Base-by-base conservation (phyloP, 2,113 vertebrate genomes). In the Ophthalmolycus amberensis region DNA sequence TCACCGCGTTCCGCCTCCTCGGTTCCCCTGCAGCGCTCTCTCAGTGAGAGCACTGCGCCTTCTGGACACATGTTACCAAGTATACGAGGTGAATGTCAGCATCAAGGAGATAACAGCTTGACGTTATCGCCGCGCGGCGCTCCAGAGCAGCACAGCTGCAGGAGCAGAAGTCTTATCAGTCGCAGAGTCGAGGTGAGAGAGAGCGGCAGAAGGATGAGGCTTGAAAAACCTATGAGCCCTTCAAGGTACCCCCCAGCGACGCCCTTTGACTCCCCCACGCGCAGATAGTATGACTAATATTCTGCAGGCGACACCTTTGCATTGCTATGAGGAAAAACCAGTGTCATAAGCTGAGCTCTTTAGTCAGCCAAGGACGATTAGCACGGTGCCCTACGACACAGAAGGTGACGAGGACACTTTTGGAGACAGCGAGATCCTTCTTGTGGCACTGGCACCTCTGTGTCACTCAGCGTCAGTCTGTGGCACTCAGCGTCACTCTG, bases 51-150 rank as follows among this genome's bases (percentile, higher is more conserved):
- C 78, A 71, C 76, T 64, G 80, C 77, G 78, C 77, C 84, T 90
- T 83, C 84, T 86, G 87, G 87, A 83, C 84, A 85, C 83, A 82
- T 88, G 89, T 86, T 91, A 75, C 75, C 80, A 77, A 87, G 84
- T 79, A 86, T 90, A 84, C 80, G 83, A 92, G 89, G 90, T 85
- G 90, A 89, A 91, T 92, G 92, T 94, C 89, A 84, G 88, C 84
- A 87, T 93, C 90, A 89, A 85, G 85, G 86, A 90, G 91, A 92
- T 90, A 93, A 91, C 91, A 88, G 91, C 86, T 83, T 89, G 90
- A 93, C 59, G 84, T 93, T 94, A 93, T 93, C 89, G 79, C 82
- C 58, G 48, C 80, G 80, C 75, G 68, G 67, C 18, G 82, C 92
- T 91, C 82, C 72, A 66, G 80, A 87, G 89, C 66, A 40, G 80